Evolutionary conservation across 2,113 vertebrate genomes (phyloP).

Genomic region (Pteruthius melanotis): DNA sequence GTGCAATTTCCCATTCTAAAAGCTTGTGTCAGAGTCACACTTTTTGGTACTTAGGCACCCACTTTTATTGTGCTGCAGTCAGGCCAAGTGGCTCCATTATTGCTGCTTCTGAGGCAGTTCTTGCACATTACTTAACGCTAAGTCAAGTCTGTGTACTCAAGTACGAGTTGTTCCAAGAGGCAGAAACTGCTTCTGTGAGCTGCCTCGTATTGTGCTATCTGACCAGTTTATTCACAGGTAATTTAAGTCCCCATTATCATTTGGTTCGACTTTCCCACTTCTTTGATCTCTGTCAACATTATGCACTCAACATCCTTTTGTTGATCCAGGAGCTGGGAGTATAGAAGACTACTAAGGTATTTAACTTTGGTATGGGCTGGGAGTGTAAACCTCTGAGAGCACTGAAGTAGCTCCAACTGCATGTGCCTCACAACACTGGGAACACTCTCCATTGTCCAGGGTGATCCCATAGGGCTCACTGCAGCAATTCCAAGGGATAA

Average conservation of each 20-base stretch:
- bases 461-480: rapidly evolving
- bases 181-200: conserved; percentile 50
- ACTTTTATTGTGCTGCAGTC: neutral
- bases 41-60: neutral
- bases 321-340: conserved; percentile 9
- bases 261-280: conserved; percentile 39
- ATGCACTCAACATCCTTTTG: conserved; percentile 37
- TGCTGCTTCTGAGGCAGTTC: neutral
- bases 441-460: neutral
- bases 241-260: conserved; percentile 52
- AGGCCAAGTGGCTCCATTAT: neutral
- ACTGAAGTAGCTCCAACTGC: neutral
- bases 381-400: neutral
- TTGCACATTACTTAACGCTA: neutral
- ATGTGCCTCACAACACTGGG: neutral
- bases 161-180: conserved; percentile 28
- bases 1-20: neutral
- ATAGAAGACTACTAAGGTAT: neutral
- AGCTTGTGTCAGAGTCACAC: neutral
- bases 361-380: conserved; percentile 10
- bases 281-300: conserved; percentile 60
- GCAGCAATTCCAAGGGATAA: neutral
- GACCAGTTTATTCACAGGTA: conserved; percentile 46
- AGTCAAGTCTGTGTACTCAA: conserved; percentile 10
- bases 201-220: neutral